phyloP scores from a whole-genome alignment of 2,113 vertebrate genomes.

The Mormoops blainvillei region DNA sequence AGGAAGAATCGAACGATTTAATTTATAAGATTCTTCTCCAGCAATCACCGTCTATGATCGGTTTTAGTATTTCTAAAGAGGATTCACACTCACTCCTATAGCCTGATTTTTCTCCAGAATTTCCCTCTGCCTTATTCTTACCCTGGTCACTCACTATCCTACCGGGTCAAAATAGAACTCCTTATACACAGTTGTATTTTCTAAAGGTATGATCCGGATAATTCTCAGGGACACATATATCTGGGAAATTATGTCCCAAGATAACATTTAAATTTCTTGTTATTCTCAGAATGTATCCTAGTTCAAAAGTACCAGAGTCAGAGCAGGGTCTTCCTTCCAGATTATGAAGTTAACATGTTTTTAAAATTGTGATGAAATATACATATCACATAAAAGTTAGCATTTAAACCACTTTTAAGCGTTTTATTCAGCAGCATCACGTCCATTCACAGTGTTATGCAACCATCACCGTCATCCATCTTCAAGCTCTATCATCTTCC shows the following conservation, averaged over 20 bases:
- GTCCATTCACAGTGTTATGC: not conserved
- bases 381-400: not conserved
- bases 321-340: not conserved
- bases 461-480: too few species aligned
- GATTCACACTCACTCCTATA: not conserved
- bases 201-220: not conserved
- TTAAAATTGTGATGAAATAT: not conserved
- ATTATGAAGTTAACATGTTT: not conserved
- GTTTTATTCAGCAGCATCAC: not conserved
- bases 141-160: not conserved
- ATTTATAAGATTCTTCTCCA: not conserved
- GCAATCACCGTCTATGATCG: not conserved
- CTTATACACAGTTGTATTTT: not conserved
- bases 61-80: not conserved
- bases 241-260: not conserved
- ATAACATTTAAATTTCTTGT: not conserved
- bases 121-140: not conserved
- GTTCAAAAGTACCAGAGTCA: not conserved
- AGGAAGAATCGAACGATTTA: not conserved
- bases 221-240: not conserved
- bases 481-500: not conserved
- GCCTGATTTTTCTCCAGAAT: not conserved
- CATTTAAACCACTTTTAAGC: not conserved
- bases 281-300: not conserved
- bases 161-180: not conserved